A percentile compares a stretch with the other conserved stretches of the same genome.
These are phyloP conservation scores for Ctenochaetus hawaiiensis DNA, from an alignment of 2,797 vertebrate genomes.

Conservation along the genomic window DNA sequence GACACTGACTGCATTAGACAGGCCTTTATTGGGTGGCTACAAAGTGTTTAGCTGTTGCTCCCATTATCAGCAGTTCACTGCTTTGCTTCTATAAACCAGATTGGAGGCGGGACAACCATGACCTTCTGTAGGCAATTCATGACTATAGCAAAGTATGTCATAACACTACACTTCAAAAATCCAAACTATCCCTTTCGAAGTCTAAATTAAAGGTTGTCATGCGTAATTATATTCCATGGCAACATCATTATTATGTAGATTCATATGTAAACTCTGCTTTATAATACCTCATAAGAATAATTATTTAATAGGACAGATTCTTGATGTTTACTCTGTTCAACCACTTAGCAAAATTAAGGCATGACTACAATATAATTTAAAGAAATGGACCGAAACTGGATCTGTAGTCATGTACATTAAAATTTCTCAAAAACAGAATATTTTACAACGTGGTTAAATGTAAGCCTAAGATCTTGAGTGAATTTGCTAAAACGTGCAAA, in stretches of 20 bases:
- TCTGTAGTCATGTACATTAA: not conserved
- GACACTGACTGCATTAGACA: too few species aligned
- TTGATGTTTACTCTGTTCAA: not conserved
- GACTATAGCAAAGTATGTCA: too few species aligned
- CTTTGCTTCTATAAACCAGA: too few species aligned
- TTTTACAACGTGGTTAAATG: not conserved
- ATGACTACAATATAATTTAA: not conserved
- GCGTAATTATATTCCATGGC: not conserved
- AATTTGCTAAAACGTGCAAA: not conserved
- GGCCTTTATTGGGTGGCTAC: too few species aligned
- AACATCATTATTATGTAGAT: not conserved
- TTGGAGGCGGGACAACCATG: too few species aligned
- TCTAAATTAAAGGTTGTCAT: not conserved
- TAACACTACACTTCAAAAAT: too few species aligned
- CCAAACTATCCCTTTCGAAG: not conserved
- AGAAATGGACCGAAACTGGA: not conserved
- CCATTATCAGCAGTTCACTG: too few species aligned
- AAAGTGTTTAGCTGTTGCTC: too few species aligned
- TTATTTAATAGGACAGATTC: not conserved
- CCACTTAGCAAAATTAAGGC: not conserved
- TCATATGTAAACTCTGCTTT: slow-evolving; percentile 1
- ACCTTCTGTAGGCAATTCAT: too few species aligned
- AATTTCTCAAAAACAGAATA: not conserved
- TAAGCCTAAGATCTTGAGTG: too few species aligned
- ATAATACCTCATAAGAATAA: not conserved